Conservation (phyloP, 2,888 invertebrate species). For the Odontocerum albicorne region DNA sequence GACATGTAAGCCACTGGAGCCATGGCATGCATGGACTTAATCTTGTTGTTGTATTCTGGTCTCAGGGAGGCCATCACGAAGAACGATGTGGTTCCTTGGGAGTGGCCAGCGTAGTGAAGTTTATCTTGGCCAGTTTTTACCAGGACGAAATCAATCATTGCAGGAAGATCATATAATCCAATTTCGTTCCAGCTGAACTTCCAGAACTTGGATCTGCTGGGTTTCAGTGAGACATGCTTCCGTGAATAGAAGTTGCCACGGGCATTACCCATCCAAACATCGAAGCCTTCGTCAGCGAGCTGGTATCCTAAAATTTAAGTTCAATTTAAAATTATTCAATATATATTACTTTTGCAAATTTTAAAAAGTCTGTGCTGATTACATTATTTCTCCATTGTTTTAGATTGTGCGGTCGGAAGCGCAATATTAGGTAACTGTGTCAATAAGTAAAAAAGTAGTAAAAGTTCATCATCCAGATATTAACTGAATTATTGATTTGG, state of each 20-base stretch:
- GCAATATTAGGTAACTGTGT: too few species aligned
- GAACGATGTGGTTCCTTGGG: constrained; percentile 66
- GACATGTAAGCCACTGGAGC: constrained; percentile 61
- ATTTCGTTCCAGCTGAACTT: constrained; percentile 83
- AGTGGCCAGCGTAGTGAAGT: constrained; percentile 80
- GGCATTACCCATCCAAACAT: constrained; percentile 81
- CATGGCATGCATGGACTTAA: constrained; percentile 56
- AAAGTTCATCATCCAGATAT: too few species aligned
- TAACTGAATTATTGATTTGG: too few species aligned
- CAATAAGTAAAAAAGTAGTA: too few species aligned
- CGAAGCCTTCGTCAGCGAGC: constrained; percentile 70
- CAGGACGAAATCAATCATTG: constrained; percentile 76
- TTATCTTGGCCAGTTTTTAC: constrained; percentile 56
- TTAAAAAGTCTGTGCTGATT: too few species aligned
- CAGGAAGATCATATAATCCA: constrained; percentile 75
- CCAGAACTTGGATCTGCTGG: constrained; percentile 61
- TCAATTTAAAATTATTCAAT: background rate
- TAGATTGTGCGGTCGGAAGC: too few species aligned
- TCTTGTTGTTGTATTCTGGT: constrained; percentile 60
- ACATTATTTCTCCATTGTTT: background rate
- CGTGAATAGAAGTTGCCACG: constrained; percentile 72
- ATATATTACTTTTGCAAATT: background rate
- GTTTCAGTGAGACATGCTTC: constrained; percentile 56
- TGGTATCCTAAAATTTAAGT: constrained; percentile 49
- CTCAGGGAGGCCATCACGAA: constrained; percentile 58